Percentiles rank a stretch among this genome's conserved stretches.
These are phyloP conservation scores for Biston betularia DNA, from an alignment of 2,888 invertebrate species.

Conservation along the genomic window DNA sequence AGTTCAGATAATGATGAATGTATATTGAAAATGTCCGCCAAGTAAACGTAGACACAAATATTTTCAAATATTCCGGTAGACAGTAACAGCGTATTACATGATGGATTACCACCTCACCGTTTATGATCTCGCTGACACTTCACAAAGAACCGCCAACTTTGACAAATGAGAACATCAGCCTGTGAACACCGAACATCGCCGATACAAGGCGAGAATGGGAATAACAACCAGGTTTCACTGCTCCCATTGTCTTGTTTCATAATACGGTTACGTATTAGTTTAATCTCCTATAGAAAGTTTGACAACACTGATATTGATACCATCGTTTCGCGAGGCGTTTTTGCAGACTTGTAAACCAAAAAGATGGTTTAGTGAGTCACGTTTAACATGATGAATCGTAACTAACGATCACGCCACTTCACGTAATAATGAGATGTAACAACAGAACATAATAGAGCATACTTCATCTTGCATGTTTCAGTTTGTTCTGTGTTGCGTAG, in stretches of 20 bases:
- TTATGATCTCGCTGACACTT: conserved; percentile 27
- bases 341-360: background rate
- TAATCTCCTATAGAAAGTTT: conserved; percentile 73
- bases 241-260: conserved; percentile 70
- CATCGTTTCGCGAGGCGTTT: conserved; percentile 7
- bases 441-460: conserved; percentile 19
- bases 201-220: conserved; percentile 52
- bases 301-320: conserved; percentile 53
- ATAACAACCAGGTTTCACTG: conserved; percentile 65
- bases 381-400: conserved; percentile 24
- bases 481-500: conserved; percentile 15
- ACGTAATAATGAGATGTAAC: conserved; percentile 28
- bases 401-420: conserved; percentile 32
- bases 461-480: conserved; percentile 21
- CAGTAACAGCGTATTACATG: conserved; percentile 12
- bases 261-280: conserved; percentile 64
- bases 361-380: conserved; percentile 21
- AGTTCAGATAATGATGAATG: too few species aligned
- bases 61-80: conserved; percentile 10
- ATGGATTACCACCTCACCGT: conserved; percentile 20
- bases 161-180: conserved; percentile 34
- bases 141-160: conserved; percentile 34
- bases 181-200: conserved; percentile 31
- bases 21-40: too few species aligned
- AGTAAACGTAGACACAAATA: background rate